Base-by-base conservation (phyloP, 2,113 vertebrate genomes). In the Apodemus sylvaticus region DNA sequence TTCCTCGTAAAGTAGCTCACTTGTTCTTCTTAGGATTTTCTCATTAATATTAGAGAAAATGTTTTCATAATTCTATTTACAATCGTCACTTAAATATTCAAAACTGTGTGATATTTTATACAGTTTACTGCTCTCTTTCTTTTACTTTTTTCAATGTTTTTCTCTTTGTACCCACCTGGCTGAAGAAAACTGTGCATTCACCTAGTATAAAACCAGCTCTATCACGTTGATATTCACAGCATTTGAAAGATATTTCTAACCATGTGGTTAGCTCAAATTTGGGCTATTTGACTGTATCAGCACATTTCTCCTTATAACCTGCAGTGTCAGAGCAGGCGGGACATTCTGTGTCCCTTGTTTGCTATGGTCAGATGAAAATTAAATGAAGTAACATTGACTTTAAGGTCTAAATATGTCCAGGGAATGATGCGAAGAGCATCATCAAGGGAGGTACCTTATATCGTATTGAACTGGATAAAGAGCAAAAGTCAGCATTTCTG, bases 301-400 rank as follows among this genome's bases (percentile, higher is more conserved):
- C 48, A 88, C 42, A 93, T 95, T 94, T 93, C 87, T 77, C 24
- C 87, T 87, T 34, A 81, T 70, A 85, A 86, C 87, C 29, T 89
- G 39, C 19, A 96, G 89, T 93, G 78, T 62, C 39, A 94, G 86
- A 89, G 74, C 70, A 97, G 24, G 14, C 86, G 34, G 24, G 78
- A 48, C 19, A 71, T 10, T 79, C 17, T 86, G 9, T 81, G 78
- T 45, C 70, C 74, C 48, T 64, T 60, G 9, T 88, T 93, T 90
- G 36, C 58, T 87, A 42, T 95, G 17, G 51, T 78, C 34, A 26
- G 31, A 93, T 87, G 66, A 95, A 91, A 95, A 92, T 64, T 70
- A 64, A 97, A 95, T 93, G 58, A 93, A 64, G 9, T 64, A 45
- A n/a, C 73, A 93, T 87, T 96, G 94, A 96, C 92, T 97, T 95